These are phyloP conservation scores for Steinernema khuongi DNA, from an alignment of 1,140 invertebrate species.

Conservation along the genomic window DNA sequence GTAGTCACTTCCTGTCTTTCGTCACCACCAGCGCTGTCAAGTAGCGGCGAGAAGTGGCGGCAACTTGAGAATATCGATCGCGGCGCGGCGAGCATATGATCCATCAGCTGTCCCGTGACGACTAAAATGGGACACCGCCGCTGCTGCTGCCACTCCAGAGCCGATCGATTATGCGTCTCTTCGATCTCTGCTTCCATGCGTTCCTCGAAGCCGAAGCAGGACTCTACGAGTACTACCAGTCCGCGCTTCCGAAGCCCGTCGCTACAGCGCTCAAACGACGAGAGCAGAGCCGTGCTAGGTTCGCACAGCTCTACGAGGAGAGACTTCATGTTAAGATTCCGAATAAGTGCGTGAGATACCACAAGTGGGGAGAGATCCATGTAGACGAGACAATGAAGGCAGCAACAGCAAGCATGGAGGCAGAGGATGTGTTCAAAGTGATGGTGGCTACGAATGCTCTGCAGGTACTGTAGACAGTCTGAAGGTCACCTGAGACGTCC, in stretches of 20 bases:
- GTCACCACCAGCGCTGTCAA: no score
- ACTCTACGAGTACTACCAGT: background rate
- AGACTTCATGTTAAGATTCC: background rate
- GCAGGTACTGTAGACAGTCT: background rate
- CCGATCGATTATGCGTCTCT: background rate
- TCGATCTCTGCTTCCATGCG: background rate
- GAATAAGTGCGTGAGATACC: background rate
- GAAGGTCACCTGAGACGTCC: background rate
- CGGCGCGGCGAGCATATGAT: background rate
- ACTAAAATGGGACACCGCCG: no score
- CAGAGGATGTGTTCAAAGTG: background rate
- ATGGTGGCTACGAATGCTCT: background rate
- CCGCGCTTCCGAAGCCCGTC: background rate
- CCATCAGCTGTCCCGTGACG: no score
- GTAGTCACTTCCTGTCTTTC: no score
- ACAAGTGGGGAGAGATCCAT: background rate
- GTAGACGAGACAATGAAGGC: background rate
- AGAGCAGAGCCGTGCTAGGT: background rate
- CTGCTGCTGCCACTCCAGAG: background rate
- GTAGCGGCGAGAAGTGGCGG: no score
- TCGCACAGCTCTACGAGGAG: background rate
- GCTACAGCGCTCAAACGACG: background rate
- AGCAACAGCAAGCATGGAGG: background rate
- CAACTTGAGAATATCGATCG: constrained; percentile 6
- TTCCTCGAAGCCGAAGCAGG: background rate